These are phyloP conservation scores for Cherax quadricarinatus DNA, from an alignment of 1,140 invertebrate species.

Conservation along the genomic window DNA sequence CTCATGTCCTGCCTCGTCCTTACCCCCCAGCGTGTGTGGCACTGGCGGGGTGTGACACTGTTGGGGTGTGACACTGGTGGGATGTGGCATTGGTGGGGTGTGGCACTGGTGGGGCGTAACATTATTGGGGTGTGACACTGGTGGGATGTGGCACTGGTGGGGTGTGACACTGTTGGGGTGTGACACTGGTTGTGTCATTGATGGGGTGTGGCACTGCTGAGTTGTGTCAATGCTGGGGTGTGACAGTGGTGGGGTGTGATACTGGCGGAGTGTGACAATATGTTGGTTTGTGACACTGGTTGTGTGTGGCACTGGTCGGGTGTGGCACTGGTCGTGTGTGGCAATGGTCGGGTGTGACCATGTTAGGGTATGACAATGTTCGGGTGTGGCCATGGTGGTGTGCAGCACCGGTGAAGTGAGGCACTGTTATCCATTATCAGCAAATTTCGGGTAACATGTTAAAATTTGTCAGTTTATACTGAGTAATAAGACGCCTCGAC, in stretches of 20 bases:
- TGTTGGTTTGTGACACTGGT: background rate
- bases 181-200: background rate
- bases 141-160: background rate
- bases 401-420: background rate
- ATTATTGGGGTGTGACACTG: background rate
- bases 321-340: background rate
- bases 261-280: background rate
- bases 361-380: background rate
- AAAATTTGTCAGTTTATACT: no score
- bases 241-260: background rate
- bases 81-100: background rate
- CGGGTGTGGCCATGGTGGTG: background rate
- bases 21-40: background rate
- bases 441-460: no score
- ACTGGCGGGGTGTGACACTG: background rate
- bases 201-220: background rate
- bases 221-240: background rate
- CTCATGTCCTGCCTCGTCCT: conserved; percentile 4
- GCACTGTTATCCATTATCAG: background rate
- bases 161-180: background rate
- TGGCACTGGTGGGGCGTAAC: background rate
- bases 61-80: background rate
- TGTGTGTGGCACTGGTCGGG: background rate
- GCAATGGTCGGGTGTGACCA: background rate
- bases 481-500: no score